Evolutionary conservation across 30 jellyfish, hydroid and myxozoan genomes (phyloP).

Genomic region (Aurelia coerulea): DNA sequence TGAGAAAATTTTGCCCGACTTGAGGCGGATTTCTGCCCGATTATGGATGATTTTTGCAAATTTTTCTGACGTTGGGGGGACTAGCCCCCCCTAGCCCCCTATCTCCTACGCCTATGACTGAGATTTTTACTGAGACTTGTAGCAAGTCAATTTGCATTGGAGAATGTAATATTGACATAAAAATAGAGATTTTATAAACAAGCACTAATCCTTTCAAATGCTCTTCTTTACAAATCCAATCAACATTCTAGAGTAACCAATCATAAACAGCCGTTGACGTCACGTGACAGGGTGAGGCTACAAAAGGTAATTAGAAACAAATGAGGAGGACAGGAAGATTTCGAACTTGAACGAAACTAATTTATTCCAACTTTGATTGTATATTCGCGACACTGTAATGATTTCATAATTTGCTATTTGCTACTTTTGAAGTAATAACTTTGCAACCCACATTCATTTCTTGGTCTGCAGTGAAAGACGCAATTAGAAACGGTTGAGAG

Average conservation of each 20-base stretch:
- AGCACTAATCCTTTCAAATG: conserved; percentile 17
- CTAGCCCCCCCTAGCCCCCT: no score
- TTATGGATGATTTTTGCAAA: no score
- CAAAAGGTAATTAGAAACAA: conserved; percentile 35
- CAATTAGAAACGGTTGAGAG: background rate
- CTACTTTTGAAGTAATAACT: no score
- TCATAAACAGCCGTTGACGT: conserved; percentile 1
- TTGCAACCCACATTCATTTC: no score
- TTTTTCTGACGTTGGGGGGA: no score
- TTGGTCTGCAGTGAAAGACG: no score
- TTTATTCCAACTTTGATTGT: background rate
- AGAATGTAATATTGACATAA: background rate
- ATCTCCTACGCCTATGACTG: no score
- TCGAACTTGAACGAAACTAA: background rate
- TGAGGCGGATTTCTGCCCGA: no score
- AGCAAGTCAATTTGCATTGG: background rate
- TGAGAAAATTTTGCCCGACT: no score
- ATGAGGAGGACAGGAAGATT: conserved; percentile 54
- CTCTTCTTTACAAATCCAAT: conserved; percentile 39
- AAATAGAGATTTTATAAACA: conserved; percentile 32
- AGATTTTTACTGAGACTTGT: no score
- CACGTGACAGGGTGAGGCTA: conserved; percentile 61
- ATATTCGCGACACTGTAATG: no score
- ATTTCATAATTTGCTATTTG: no score
- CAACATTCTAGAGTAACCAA: conserved; percentile 52